phyloP scores from a whole-genome alignment of 1,140 invertebrate genomes.

The Goniozus legneri region DNA sequence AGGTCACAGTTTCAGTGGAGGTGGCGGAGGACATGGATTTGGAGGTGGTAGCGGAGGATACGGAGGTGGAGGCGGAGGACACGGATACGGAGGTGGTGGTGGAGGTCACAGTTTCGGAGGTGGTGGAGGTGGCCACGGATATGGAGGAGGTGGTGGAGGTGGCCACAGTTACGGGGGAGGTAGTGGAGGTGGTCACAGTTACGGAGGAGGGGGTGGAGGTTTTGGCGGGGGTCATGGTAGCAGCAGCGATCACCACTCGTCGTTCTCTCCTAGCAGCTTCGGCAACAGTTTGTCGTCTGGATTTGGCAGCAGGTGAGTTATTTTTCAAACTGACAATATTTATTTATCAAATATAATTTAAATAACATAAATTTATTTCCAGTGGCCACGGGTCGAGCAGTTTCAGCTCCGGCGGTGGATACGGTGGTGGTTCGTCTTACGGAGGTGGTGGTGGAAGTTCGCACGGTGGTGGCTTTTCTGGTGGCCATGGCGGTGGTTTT shows the following conservation, averaged over 20 bases:
- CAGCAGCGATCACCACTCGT: slow-evolving; percentile 6
- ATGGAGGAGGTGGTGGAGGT: slow-evolving; percentile 10
- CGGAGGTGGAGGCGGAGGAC: slow-evolving; percentile 9
- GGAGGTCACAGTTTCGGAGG: slow-evolving; percentile 4
- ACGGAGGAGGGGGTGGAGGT: slow-evolving; percentile 10
- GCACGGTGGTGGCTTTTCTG: slow-evolving; percentile 6
- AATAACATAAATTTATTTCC: slow-evolving; percentile 6
- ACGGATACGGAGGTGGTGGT: slow-evolving; percentile 10
- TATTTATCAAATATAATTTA: neutral
- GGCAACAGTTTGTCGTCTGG: slow-evolving; percentile 26
- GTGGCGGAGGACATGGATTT: slow-evolving; percentile 11
- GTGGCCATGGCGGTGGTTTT: slow-evolving; percentile 22
- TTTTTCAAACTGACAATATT: neutral
- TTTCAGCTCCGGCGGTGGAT: slow-evolving; percentile 24
- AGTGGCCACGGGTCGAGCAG: slow-evolving; percentile 28
- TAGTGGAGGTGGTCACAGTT: slow-evolving; percentile 2
- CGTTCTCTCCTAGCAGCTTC: slow-evolving; percentile 16
- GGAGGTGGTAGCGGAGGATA: slow-evolving; percentile 16
- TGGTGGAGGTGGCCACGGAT: slow-evolving; percentile 13
- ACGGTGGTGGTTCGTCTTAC: slow-evolving; percentile 7
- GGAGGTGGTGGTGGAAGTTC: slow-evolving; percentile 13
- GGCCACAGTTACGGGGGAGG: slow-evolving; percentile 10
- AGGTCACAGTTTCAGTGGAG: slow-evolving; percentile 14
- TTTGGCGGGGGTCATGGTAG: slow-evolving; percentile 13
- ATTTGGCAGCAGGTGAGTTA: slow-evolving; percentile 30